phyloP scores from a whole-genome alignment of 2,113 vertebrate species.

The Melanotaenia duboulayi region DNA sequence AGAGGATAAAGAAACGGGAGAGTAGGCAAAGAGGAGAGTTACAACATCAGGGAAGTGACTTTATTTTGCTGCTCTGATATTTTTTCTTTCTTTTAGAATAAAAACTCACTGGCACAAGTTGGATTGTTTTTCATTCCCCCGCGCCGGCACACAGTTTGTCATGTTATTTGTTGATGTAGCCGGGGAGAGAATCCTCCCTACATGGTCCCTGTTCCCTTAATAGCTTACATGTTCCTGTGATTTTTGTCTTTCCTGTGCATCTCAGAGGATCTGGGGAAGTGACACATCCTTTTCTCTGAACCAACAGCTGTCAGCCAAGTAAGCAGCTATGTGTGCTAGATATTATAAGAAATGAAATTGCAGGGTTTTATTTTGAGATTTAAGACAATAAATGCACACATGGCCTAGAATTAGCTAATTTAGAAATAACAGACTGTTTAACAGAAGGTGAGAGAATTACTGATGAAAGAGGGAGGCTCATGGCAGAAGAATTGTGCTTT shows the following conservation, averaged over 20 bases:
- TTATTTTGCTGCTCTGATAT: slow-evolving; percentile 9
- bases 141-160: background rate
- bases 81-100: background rate
- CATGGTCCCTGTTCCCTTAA: slow-evolving; percentile 1
- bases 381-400: background rate
- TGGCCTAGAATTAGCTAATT: background rate
- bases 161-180: slow-evolving; percentile 11
- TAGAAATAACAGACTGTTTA: background rate
- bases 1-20: background rate
- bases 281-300: background rate
- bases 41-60: background rate
- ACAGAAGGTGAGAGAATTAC: background rate
- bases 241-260: background rate
- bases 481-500: background rate
- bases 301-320: background rate
- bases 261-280: background rate
- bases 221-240: slow-evolving; percentile 2
- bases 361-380: background rate
- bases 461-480: background rate
- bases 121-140: slow-evolving; percentile 2
- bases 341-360: background rate
- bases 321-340: background rate
- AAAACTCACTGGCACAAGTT: background rate
- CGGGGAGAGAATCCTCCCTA: background rate
- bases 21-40: background rate